Percentiles rank a stretch among this genome's conserved stretches.
These are phyloP conservation scores for Tanytarsus gracilentus DNA, from an alignment of 2,888 invertebrate genomes.

Conservation along the genomic window DNA sequence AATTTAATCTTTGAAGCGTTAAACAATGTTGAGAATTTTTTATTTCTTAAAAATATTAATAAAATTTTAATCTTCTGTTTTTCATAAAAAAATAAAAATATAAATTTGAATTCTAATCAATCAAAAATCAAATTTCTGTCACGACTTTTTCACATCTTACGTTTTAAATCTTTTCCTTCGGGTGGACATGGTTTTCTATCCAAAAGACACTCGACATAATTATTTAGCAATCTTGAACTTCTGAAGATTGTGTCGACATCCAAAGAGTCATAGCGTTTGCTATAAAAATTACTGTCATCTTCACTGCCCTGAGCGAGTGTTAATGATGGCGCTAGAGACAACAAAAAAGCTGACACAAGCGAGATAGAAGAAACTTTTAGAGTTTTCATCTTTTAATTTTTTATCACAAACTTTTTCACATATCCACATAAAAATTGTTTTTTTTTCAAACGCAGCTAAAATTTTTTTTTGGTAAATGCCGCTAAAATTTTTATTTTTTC, in stretches of 20 bases:
- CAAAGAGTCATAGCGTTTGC: slow-evolving; percentile 55
- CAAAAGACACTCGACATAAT: slow-evolving; percentile 62
- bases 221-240: slow-evolving; percentile 58
- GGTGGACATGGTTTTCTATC: slow-evolving; percentile 60
- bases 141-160: slow-evolving; percentile 48
- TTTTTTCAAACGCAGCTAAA: not conserved
- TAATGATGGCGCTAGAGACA: not conserved
- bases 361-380: not conserved
- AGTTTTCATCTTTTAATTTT: not conserved
- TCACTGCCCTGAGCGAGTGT: not conserved
- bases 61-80: too few relatives aligned
- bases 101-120: not conserved
- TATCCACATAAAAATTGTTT: not conserved
- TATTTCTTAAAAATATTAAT: too few relatives aligned
- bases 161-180: slow-evolving; percentile 60
- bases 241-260: slow-evolving; percentile 59
- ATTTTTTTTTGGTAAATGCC: too few relatives aligned
- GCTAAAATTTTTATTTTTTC: too few relatives aligned
- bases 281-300: slow-evolving; percentile 7
- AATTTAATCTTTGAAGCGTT: too few relatives aligned
- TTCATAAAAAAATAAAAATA: not conserved
- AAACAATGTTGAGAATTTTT: too few relatives aligned
- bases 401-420: not conserved
- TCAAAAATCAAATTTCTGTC: not conserved
- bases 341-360: too few relatives aligned